Evolutionary conservation across 2,888 invertebrate genomes (phyloP).

Genomic region (Drosophila sordidula): DNA sequence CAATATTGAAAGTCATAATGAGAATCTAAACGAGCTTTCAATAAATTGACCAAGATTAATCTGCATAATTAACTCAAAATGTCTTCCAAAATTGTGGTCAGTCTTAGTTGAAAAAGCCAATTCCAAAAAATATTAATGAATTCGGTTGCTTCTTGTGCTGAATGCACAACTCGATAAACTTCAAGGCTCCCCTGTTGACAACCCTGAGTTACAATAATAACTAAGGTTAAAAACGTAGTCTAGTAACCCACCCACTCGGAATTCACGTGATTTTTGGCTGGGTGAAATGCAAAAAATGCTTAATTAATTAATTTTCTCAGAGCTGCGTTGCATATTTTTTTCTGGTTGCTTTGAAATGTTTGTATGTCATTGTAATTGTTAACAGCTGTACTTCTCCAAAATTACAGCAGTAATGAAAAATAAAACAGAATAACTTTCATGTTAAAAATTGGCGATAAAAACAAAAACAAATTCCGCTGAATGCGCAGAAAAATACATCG

Average conservation of each 20-base stretch:
- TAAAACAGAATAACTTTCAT: slow-evolving; percentile 14
- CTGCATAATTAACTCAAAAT: neutral
- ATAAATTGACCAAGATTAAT: too few species aligned
- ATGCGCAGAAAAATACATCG: slow-evolving; percentile 57
- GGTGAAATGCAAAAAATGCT: slow-evolving; percentile 55
- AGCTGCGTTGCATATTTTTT: slow-evolving; percentile 49
- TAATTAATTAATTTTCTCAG: slow-evolving; percentile 64
- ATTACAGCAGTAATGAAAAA: slow-evolving; percentile 64
- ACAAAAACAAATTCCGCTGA: slow-evolving; percentile 57
- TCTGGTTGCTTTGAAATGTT: slow-evolving; percentile 29
- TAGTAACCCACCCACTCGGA: slow-evolving; percentile 44
- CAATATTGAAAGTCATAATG: too few species aligned
- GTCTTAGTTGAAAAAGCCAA: neutral
- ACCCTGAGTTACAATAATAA: slow-evolving; percentile 14
- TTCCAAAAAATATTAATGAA: neutral
- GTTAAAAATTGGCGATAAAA: neutral
- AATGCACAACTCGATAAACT: neutral
- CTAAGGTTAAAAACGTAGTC: slow-evolving; percentile 9
- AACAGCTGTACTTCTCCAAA: slow-evolving; percentile 72
- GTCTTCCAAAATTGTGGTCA: too few species aligned
- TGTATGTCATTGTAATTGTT: slow-evolving; percentile 75
- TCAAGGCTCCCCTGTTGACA: slow-evolving; percentile 5
- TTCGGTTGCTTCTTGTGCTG: neutral
- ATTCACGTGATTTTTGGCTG: slow-evolving; percentile 35
- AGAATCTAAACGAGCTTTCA: too few species aligned